Base-by-base conservation (phyloP, 2,797 vertebrate species). In the Petrocephalus schoutedeni region DNA sequence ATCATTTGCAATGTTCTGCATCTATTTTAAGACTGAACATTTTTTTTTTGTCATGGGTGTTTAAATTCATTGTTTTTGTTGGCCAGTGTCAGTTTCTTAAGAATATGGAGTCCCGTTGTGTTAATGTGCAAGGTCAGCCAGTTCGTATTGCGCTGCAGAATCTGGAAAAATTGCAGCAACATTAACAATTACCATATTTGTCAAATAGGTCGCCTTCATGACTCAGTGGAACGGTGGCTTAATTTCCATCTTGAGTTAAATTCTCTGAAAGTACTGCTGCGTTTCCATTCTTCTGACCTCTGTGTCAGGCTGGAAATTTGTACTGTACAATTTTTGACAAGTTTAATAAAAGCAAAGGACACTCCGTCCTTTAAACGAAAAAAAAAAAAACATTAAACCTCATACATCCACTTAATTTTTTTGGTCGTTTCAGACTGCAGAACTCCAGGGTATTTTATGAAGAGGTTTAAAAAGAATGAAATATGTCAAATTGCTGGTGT, bases 191-290 rank as follows among this genome's bases (percentile, higher is more conserved):
- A 89, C 51, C 88, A 87, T 64, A 90, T 90, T 90, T 53, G 67
- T 89, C 87, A 88, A 64, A 88, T 89, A 92, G 87, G 92, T 93
- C 92, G 90, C 92, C 92, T 88, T 92, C 91, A 90, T 91, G 92
- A 94, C 41, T 49, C 88, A 89, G 89, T 90, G 91, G 89, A 89
- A 91, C 89, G 90, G 88, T 90, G 90, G 88, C 64, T 86, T 90
- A 85, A 90, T 87, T 71, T 88, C 84, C 85, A 80, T 90, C 90
- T 91, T 91, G 90, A 92, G 91, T 91, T 90, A 89, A 89, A 92
- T 90, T 89, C 54, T 90, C 89, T 89, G 88, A 82, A 89, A 87
- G 89, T 91, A 88, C 86, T 89, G 88, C 88, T 53, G 86, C 87
- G 89, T 89, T 88, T 89, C 87, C 87, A 67, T 89, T 89, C 88